A percentile compares a stretch with the other conserved stretches of the same genome.
Conservation (phyloP, 2,113 vertebrate species). For the Raphicerus campestris region DNA sequence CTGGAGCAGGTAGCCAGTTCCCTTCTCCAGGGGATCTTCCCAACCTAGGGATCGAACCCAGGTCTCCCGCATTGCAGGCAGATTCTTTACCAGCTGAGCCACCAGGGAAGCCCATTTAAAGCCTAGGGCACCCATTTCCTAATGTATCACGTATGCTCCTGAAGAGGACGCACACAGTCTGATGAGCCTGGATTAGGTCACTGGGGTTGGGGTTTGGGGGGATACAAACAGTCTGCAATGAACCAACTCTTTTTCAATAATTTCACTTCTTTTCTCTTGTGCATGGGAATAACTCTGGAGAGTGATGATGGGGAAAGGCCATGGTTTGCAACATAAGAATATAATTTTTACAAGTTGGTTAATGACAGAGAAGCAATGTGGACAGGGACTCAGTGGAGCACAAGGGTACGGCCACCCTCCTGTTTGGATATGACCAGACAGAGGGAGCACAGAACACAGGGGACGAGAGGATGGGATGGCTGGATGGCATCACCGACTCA, state of each 20-base stretch:
- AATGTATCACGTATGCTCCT: not conserved
- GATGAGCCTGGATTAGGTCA: not conserved
- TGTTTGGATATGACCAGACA: not conserved
- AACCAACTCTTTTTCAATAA: not conserved
- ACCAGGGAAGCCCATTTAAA: not conserved
- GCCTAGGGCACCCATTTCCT: not conserved
- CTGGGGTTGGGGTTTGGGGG: fast-evolving
- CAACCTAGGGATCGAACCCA: not conserved
- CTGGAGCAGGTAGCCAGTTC: not conserved
- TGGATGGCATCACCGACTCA: fast-evolving
- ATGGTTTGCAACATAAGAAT: not conserved
- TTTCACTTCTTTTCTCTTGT: not conserved
- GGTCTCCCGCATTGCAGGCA: not conserved
- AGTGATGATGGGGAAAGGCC: not conserved
- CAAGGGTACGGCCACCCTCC: fast-evolving
- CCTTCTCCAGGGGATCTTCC: not conserved
- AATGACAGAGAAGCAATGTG: not conserved
- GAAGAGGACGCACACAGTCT: not conserved
- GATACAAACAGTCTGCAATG: not conserved
- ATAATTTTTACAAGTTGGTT: not conserved
- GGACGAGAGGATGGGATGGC: fast-evolving
- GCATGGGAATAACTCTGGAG: too few species aligned
- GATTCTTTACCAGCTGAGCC: not conserved
- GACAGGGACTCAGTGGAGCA: fast-evolving
- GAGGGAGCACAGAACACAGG: not conserved